Conservation (phyloP, 1,140 invertebrate species). For the Pristionchus pacificus region DNA sequence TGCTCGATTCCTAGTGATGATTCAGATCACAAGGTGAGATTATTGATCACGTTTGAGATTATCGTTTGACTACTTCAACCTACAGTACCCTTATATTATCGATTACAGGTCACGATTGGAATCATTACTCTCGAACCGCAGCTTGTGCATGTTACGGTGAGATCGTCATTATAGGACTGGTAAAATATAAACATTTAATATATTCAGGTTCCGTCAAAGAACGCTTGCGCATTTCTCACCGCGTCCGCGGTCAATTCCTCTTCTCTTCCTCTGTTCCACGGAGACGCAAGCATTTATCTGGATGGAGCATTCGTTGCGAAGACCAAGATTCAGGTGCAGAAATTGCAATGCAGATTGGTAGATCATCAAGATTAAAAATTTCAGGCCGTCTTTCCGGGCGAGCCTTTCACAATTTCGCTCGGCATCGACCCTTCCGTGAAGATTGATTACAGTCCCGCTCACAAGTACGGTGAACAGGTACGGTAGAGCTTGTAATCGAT, state of each 20-base stretch:
- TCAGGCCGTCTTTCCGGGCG: conserved; percentile 56
- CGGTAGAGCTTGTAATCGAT: too few species aligned
- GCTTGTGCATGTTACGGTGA: conserved; percentile 58
- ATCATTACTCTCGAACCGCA: conserved; percentile 57
- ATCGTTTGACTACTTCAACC: too few species aligned
- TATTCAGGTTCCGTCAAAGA: conserved; percentile 57
- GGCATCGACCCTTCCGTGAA: conserved; percentile 59
- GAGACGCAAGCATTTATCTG: conserved; percentile 59
- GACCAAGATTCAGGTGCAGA: too few species aligned
- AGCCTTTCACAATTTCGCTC: conserved; percentile 59
- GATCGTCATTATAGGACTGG: too few species aligned
- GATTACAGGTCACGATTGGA: conserved; percentile 57
- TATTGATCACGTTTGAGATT: too few species aligned
- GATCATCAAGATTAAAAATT: too few species aligned
- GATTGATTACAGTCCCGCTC: conserved; percentile 59
- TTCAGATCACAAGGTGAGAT: too few species aligned
- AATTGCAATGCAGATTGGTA: too few species aligned
- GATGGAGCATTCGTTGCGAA: conserved; percentile 61
- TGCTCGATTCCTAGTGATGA: too few species aligned
- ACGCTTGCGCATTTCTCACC: conserved; percentile 57
- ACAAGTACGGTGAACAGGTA: conserved; percentile 42
- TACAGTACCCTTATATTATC: too few species aligned
- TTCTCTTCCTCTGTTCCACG: conserved; percentile 56
- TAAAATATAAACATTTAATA: too few species aligned
- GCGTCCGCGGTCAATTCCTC: conserved; percentile 59